Base-by-base conservation (phyloP, 2,888 invertebrate species). In the Drosophila flavopinicola region DNA sequence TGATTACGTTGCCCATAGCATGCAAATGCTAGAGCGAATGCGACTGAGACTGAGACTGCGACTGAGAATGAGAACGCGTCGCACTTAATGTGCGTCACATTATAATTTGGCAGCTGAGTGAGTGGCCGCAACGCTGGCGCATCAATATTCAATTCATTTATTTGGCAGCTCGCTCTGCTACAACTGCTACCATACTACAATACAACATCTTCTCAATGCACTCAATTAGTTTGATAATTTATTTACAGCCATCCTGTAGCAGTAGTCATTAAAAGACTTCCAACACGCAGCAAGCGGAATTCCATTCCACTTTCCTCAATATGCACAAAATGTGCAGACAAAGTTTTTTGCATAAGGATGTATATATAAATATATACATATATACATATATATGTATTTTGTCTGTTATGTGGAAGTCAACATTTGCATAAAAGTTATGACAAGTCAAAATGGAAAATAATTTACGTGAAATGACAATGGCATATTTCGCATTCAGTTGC, bases 1-100 rank as follows among this genome's bases (percentile, higher is more conserved):
- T 60, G 54, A 71, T 68, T 72, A 68, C 58, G 47, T 44, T 48
- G 52, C 63, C 66, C 52, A 44, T 56, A 56, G 54, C 60, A 75
- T 67, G 75, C 70, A 79, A 75, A 80, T 80, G 82, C 68, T 61
- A 65, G 73, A 64, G 30, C 33, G 52, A 47, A 47, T 58, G 69
- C n/a, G 73, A 60, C n/a, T n/a, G n/a, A n/a, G n/a, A n/a, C n/a
- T n/a, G n/a, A n/a, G n/a, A n/a, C n/a, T n/a, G n/a, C n/a, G n/a
- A n/a, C n/a, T n/a, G n/a, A n/a, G n/a, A n/a, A n/a, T n/a, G n/a
- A n/a, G n/a, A n/a, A n/a, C n/a, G 42, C 59, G 76, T 68, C 75
- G 71, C 83, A 66, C 68, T 82, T 82, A 82, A 85, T 82, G 77
- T 67, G 68, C 64, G 57, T 66, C 76, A 78, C 85, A 85, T 76